Evolutionary conservation across 1,140 invertebrate species (phyloP), one percentile per base, ranked within the genome.

Genomic region (Drosophila nigrodunni): DNA sequence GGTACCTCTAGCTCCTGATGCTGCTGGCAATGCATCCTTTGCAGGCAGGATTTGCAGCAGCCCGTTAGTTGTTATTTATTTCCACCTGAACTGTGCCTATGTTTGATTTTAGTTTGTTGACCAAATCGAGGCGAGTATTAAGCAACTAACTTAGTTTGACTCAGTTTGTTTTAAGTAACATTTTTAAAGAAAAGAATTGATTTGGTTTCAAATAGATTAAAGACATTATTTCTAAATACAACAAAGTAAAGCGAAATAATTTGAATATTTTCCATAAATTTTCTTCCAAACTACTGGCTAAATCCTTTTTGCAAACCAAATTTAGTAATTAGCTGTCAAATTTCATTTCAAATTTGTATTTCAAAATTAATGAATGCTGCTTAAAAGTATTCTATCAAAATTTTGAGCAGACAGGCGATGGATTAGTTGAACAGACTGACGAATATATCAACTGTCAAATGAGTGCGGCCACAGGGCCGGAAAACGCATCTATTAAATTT

Each of bases 401-500:
- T 15, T 54, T 35, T 13, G 11, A 10, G 10, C 3, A 50, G 55
- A 44, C 13, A 55, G 15, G 39, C 34, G 5, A 57, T 39, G 34
- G 7, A 1, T 4, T 41, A 41, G 54, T 41, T 39, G 41, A 41
- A 43, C 13, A 57, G 37, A 25, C 54, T 43, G 9, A n/a, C 41
- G 7, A n/a, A 11, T 9, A 15, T 55, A 50, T 43, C 62, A 44
- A 34, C 57, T 74, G 59, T 52, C 57, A 68, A 58, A 68, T 58
- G 59, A 44, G 58, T 15, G 37, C n/a, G 44, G 66, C 65, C 59
- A 65, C 59, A 62, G 46, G 13, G 43, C 55, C 69, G 80, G 66
- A 77, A 74, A 80, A 82, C 69, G 80, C 80, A 83, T 80, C 77
- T 80, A 82, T 81, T 81, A 81, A 86, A 86, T 80, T 87, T 87